A percentile compares a stretch with the other conserved stretches of the same genome.
Evolutionary conservation across 2,797 vertebrate species (phyloP).

Genomic region (Harpagifer antarcticus): DNA sequence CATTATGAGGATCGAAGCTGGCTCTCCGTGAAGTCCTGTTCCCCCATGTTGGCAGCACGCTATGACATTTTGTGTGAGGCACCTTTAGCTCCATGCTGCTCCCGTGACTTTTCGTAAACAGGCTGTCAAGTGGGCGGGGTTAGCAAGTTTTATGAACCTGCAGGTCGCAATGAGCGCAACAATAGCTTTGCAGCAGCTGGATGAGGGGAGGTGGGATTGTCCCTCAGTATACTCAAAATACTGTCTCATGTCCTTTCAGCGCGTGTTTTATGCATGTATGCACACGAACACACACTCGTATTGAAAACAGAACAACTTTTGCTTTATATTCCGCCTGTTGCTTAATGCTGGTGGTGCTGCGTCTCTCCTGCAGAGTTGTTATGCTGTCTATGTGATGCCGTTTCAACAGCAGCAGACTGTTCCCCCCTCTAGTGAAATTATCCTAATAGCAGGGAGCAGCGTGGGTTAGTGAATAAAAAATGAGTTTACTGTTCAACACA

Average conservation of each 20-base stretch:
- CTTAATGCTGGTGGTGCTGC: constrained; percentile 21
- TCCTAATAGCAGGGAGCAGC: too few species aligned
- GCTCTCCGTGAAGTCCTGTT: constrained; percentile 14
- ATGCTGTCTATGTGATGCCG: constrained; percentile 26
- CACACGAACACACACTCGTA: too few species aligned
- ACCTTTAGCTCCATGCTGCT: constrained; percentile 64
- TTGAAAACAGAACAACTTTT: background rate
- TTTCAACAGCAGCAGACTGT: too few species aligned
- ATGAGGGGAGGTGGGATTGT: background rate
- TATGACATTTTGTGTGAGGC: constrained; percentile 38
- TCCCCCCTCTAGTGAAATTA: too few species aligned
- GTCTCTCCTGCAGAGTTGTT: constrained; percentile 45
- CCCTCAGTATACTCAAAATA: background rate
- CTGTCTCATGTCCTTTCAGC: background rate
- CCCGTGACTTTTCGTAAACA: constrained; percentile 83
- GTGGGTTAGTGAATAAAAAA: constrained; percentile 22
- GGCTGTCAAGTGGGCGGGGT: constrained; percentile 74
- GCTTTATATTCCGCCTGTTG: constrained; percentile 4
- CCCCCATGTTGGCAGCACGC: constrained; percentile 35
- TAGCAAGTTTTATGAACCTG: constrained; percentile 81
- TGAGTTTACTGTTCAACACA: constrained; percentile 18
- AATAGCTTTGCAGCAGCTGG: constrained; percentile 20
- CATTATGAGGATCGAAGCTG: background rate
- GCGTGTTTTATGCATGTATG: background rate
- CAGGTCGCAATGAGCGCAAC: constrained; percentile 49